phyloP scores from a whole-genome alignment of 2,888 invertebrate genomes.

The Antitype chi region DNA sequence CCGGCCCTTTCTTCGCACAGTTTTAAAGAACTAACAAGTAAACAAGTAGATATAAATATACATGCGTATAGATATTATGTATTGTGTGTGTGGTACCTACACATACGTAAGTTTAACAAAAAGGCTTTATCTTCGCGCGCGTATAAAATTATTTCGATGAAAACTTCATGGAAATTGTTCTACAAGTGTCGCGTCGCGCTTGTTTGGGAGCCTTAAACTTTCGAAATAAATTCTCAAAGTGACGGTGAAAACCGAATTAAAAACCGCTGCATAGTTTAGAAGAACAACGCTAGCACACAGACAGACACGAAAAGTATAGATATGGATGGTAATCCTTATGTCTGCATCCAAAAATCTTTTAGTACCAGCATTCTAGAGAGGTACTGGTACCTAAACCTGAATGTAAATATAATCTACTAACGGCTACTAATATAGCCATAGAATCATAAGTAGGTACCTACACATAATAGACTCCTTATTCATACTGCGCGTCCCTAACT shows the following conservation, averaged over 20 bases:
- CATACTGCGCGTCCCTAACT: constrained; percentile 10
- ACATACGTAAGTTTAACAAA: not conserved
- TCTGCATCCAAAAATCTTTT: not conserved
- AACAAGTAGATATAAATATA: too few species aligned
- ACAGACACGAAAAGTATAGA: not conserved
- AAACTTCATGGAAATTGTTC: too few species aligned
- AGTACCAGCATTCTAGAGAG: not conserved
- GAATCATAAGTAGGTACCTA: not conserved
- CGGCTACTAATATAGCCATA: not conserved
- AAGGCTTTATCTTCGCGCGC: too few species aligned
- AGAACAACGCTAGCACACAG: not conserved
- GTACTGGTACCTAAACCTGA: not conserved
- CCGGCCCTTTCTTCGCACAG: not conserved
- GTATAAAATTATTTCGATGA: too few species aligned
- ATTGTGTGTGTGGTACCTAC: not conserved
- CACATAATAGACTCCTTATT: constrained; percentile 4
- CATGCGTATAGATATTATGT: too few species aligned
- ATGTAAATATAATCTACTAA: not conserved
- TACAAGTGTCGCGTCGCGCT: too few species aligned
- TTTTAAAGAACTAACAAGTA: not conserved
- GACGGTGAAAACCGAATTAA: not conserved
- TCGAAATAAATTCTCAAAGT: not conserved
- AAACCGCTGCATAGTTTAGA: not conserved
- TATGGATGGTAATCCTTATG: not conserved
- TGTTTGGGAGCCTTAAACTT: not conserved